Evolutionary conservation across 92 coral and sea anemone species (phyloP).

Genomic region (Anthopleura xanthogrammica): DNA sequence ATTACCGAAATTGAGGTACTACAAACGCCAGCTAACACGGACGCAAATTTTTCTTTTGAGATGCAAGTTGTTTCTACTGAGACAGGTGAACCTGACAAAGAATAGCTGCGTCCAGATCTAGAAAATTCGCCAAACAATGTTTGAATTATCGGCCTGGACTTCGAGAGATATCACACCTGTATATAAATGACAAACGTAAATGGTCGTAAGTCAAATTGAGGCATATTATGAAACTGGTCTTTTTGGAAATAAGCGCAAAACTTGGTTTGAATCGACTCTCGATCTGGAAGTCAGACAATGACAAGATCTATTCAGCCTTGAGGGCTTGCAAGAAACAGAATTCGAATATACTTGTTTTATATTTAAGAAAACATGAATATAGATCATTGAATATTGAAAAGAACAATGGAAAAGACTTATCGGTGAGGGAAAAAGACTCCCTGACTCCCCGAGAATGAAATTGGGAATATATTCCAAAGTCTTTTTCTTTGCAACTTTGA

Average conservation of each 20-base stretch:
- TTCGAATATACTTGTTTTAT: not conserved
- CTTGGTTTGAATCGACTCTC: not conserved
- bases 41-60: not conserved
- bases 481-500: not conserved
- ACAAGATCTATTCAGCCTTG: not conserved
- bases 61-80: not conserved
- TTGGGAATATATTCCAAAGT: not conserved
- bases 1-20: not conserved
- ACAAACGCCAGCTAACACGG: not conserved
- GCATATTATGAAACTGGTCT: not conserved
- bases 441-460: not conserved
- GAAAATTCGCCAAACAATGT: not conserved
- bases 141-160: not conserved
- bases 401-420: not conserved
- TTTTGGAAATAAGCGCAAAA: not conserved
- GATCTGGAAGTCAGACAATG: not conserved
- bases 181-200: not conserved
- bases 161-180: not conserved
- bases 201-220: not conserved
- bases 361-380: not conserved
- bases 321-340: not conserved
- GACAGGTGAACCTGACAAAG: slow-evolving; percentile 1
- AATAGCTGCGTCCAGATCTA: not conserved
- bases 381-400: not conserved
- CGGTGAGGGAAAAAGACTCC: not conserved